Evolutionary conservation across 92 coral and sea anemone genomes (phyloP).

Genomic region (Epizoanthus rinbou): DNA sequence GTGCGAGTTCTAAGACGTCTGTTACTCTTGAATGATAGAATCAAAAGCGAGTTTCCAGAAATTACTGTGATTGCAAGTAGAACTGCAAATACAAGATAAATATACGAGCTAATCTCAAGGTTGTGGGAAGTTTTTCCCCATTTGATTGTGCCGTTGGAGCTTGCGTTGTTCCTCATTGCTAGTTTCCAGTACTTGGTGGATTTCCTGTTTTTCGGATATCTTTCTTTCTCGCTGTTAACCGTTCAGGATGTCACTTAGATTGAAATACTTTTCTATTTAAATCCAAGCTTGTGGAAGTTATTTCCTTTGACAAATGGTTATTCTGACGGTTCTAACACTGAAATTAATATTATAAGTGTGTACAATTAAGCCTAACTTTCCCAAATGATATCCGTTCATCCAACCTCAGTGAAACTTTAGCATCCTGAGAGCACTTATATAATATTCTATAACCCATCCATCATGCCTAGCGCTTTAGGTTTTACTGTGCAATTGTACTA

Average conservation of each 20-base stretch:
- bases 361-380: too few relatives aligned
- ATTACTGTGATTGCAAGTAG: slow-evolving; percentile 54
- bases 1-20: slow-evolving; percentile 72
- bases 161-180: background rate
- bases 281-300: too few relatives aligned
- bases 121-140: background rate
- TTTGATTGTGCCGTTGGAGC: background rate
- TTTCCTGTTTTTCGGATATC: background rate
- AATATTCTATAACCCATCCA: background rate
- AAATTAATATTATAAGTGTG: too few relatives aligned
- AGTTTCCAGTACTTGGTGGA: background rate
- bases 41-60: slow-evolving; percentile 64
- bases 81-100: slow-evolving; percentile 58
- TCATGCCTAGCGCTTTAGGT: slow-evolving; percentile 12
- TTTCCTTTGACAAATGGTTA: too few relatives aligned
- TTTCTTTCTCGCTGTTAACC: background rate
- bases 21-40: slow-evolving; percentile 70
- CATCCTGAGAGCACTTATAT: background rate
- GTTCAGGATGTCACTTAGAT: too few relatives aligned
- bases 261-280: too few relatives aligned
- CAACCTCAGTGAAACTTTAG: background rate
- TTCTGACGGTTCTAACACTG: too few relatives aligned
- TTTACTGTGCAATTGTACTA: background rate
- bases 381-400: too few relatives aligned
- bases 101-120: slow-evolving; percentile 7